A percentile compares a stretch with the other conserved stretches of the same genome.
Evolutionary conservation across 2,113 vertebrate genomes (phyloP).

Genomic region (Hyla sarda): DNA sequence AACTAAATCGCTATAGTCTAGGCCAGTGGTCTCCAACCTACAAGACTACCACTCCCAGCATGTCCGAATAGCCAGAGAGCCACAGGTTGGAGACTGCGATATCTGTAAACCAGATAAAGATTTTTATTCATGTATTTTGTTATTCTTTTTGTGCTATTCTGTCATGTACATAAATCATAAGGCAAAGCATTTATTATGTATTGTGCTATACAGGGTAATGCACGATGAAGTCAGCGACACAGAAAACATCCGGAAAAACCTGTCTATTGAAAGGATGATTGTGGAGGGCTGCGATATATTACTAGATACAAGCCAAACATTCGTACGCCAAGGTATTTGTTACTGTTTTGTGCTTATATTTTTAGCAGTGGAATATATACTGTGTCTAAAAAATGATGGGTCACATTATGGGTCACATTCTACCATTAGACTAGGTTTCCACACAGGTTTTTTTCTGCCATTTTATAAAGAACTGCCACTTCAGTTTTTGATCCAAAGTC

Average conservation of each 20-base stretch:
- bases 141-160: neutral
- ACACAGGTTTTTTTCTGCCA: no score
- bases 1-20: no score
- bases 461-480: no score
- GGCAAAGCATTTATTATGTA: neutral
- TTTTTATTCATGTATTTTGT: neutral
- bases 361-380: neutral
- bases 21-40: no score
- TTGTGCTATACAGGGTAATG: conserved; percentile 83
- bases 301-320: conserved; percentile 95
- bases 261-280: conserved; percentile 96
- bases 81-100: neutral
- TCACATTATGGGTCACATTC: no score
- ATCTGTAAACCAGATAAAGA: neutral
- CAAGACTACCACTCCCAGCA: no score
- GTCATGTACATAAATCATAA: neutral
- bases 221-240: conserved; percentile 98
- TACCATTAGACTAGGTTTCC: no score
- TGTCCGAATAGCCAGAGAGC: no score
- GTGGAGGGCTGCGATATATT: conserved; percentile 97
- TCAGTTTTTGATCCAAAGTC: no score
- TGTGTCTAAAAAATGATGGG: neutral
- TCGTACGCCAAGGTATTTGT: conserved; percentile 92
- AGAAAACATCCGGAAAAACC: conserved; percentile 96
- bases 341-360: neutral